Conservation (phyloP, 2,888 invertebrate species). For the Lochmaea crataegi region DNA sequence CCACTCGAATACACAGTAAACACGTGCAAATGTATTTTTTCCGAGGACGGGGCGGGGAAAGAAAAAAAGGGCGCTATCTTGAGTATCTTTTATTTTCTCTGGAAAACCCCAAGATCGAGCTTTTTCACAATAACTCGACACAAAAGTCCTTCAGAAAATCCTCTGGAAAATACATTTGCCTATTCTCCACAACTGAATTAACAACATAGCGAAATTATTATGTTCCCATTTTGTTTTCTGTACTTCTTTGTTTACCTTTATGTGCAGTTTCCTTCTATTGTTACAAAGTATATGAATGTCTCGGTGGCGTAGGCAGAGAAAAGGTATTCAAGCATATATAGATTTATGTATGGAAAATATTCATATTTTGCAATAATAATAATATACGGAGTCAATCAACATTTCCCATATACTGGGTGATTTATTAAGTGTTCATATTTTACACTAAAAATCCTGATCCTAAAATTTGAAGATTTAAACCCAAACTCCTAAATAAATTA, state of each 20-base stretch:
- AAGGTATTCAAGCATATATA: background rate
- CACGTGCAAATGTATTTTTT: slow-evolving; percentile 25
- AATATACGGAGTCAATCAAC: too few relatives aligned
- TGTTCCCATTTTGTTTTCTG: slow-evolving; percentile 32
- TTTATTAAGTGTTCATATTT: too few relatives aligned
- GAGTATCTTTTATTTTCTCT: slow-evolving; percentile 25
- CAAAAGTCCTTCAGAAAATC: slow-evolving; percentile 28
- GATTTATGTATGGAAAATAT: background rate
- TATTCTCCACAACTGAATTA: slow-evolving; percentile 23
- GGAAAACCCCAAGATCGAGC: slow-evolving; percentile 19
- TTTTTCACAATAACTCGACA: slow-evolving; percentile 22
- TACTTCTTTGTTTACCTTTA: slow-evolving; percentile 31
- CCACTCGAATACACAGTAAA: slow-evolving; percentile 3
- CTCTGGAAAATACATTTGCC: slow-evolving; percentile 33
- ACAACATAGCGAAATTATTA: slow-evolving; percentile 29
- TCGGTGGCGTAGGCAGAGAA: slow-evolving; percentile 29
- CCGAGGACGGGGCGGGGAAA: background rate
- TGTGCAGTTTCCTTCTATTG: slow-evolving; percentile 25
- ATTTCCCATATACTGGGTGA: too few relatives aligned
- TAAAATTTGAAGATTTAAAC: too few relatives aligned
- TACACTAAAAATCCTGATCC: too few relatives aligned
- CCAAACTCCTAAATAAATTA: too few relatives aligned
- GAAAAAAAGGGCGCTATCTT: slow-evolving; percentile 10
- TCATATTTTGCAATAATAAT: too few relatives aligned
- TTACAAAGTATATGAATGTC: slow-evolving; percentile 14